Evolutionary conservation across 2,797 vertebrate species (phyloP).

Genomic region (Coregonus sp.): DNA sequence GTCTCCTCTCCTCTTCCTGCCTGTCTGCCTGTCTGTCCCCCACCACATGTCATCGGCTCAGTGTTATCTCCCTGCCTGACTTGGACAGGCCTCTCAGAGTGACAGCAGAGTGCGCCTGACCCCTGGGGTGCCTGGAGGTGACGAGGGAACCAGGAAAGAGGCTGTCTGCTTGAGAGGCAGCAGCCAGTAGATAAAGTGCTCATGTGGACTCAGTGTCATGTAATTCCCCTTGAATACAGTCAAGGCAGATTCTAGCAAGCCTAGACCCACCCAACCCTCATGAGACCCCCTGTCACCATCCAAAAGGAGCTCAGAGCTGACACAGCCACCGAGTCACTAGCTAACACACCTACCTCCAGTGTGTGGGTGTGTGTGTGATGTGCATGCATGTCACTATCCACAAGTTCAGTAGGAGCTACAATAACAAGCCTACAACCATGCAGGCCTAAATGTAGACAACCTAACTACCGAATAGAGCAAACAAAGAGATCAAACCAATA

Average conservation of each 20-base stretch:
- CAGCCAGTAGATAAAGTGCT: constrained; percentile 75
- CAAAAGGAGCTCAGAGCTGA: constrained; percentile 51
- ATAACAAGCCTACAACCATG: background rate
- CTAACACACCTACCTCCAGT: constrained; percentile 40
- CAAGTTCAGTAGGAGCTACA: background rate
- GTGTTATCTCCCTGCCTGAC: constrained; percentile 44
- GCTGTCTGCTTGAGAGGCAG: constrained; percentile 63
- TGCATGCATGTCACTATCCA: background rate
- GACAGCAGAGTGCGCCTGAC: constrained; percentile 52
- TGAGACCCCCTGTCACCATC: constrained; percentile 73
- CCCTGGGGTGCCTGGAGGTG: constrained; percentile 39
- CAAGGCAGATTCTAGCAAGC: constrained; percentile 72
- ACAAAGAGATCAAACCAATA: constrained; percentile 7
- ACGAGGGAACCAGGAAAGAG: constrained; percentile 13
- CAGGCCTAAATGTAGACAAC: background rate
- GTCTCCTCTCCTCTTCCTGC: too few species aligned
- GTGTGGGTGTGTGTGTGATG: background rate
- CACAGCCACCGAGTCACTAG: constrained; percentile 44
- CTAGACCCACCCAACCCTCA: constrained; percentile 76
- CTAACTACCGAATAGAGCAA: background rate
- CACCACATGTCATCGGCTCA: constrained; percentile 52
- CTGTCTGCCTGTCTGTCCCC: background rate
- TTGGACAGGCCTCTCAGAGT: constrained; percentile 36
- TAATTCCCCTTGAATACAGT: constrained; percentile 75
- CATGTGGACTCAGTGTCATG: constrained; percentile 69